Conservation (phyloP, 2,113 vertebrate genomes). For the Istiophorus platypterus region DNA sequence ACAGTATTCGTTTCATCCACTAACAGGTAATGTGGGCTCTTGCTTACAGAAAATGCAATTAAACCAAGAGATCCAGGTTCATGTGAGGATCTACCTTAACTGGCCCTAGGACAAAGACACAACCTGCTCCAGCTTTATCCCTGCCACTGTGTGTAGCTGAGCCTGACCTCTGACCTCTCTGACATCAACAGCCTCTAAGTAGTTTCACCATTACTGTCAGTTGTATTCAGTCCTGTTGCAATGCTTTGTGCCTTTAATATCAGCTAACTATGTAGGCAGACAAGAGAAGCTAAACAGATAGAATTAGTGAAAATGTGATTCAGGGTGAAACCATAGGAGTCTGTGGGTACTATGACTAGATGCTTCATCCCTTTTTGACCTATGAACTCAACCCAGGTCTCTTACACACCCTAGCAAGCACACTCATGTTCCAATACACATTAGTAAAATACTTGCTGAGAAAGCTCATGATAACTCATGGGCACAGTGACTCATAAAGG, state of each 20-base stretch:
- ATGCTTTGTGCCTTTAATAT: constrained; percentile 5
- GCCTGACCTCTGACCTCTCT: constrained; percentile 30
- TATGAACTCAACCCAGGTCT: constrained; percentile 16
- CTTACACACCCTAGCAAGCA: constrained; percentile 32
- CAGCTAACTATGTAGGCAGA: constrained; percentile 11
- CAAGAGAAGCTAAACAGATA: constrained; percentile 5
- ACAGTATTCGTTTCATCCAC: background rate
- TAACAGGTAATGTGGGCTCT: background rate
- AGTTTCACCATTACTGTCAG: constrained; percentile 1
- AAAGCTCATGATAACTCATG: constrained; percentile 38
- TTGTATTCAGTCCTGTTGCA: background rate
- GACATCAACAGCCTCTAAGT: constrained; percentile 11
- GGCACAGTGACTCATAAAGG: constrained; percentile 43
- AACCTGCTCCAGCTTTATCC: background rate
- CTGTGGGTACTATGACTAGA: constrained; percentile 11
- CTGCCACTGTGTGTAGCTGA: constrained; percentile 3
- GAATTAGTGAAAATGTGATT: constrained; percentile 39
- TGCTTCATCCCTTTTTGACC: constrained; percentile 28
- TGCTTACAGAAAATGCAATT: background rate
- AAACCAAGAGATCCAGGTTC: background rate
- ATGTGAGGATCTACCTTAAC: background rate
- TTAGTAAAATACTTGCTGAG: constrained; percentile 40
- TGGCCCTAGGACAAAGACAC: background rate
- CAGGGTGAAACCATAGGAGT: constrained; percentile 25
- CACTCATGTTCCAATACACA: constrained; percentile 31